phyloP scores from a whole-genome alignment of 2,797 vertebrate genomes.

The Numenius phaeopus region DNA sequence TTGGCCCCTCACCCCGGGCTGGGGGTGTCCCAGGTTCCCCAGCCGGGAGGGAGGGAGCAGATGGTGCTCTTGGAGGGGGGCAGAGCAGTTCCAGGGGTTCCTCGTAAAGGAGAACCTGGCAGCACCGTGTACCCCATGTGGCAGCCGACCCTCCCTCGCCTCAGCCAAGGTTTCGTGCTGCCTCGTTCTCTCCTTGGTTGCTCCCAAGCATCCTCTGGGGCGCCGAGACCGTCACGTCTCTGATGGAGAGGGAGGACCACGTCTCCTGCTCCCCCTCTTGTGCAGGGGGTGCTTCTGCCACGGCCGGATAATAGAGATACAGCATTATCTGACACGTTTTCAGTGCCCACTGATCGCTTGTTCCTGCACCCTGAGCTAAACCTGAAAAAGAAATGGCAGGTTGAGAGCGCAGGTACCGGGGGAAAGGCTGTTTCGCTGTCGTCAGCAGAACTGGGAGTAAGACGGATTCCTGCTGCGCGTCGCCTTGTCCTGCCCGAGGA shows the following conservation, averaged over 20 bases:
- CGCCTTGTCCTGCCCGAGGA: fast-evolving
- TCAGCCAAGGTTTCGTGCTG: not conserved
- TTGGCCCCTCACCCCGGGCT: too few species aligned
- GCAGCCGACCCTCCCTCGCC: too few species aligned
- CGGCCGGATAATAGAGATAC: fast-evolving
- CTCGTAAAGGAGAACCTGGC: fast-evolving
- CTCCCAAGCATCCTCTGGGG: not conserved
- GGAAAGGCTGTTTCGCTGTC: not conserved
- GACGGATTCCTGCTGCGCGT: fast-evolving
- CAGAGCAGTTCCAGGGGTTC: not conserved
- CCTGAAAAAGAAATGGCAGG: not conserved
- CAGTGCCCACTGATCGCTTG: fast-evolving
- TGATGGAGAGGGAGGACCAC: not conserved
- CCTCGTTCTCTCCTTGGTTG: too few species aligned
- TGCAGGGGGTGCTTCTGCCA: not conserved
- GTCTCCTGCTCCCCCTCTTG: not conserved
- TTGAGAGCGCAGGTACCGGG: fast-evolving
- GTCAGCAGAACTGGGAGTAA: not conserved
- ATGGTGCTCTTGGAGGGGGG: fast-evolving
- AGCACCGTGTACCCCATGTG: fast-evolving
- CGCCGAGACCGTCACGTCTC: not conserved
- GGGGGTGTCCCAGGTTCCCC: not conserved
- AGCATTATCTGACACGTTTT: fast-evolving
- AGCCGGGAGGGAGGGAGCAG: not conserved
- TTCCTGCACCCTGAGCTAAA: too few species aligned